Conservation (phyloP, 2,113 vertebrate species). For the Beaufortia kweichowensis region DNA sequence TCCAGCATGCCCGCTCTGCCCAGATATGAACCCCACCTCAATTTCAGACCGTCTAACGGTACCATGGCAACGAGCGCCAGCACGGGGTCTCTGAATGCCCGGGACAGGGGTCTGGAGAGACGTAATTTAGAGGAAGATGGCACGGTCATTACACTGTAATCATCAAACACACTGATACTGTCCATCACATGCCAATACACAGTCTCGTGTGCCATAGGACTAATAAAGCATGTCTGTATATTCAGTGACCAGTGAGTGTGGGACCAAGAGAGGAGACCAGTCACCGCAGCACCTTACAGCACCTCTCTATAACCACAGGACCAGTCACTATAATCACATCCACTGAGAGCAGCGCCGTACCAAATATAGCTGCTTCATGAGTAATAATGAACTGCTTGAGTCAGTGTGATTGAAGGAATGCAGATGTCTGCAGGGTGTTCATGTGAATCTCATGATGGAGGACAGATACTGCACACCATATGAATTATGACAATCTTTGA, state of each 20-base stretch:
- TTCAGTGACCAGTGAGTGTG: neutral
- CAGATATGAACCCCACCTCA: slow-evolving; percentile 80
- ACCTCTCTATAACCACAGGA: slow-evolving; percentile 50
- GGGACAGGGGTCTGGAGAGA: slow-evolving; percentile 63
- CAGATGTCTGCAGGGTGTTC: slow-evolving; percentile 36
- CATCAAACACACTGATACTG: slow-evolving; percentile 1
- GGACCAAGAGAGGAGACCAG: slow-evolving; percentile 24
- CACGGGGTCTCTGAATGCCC: slow-evolving; percentile 62
- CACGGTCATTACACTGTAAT: slow-evolving; percentile 92
- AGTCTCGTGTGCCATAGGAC: slow-evolving; percentile 64
- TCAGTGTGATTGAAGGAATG: slow-evolving; percentile 28
- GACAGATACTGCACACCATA: neutral
- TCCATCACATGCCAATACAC: slow-evolving; percentile 28
- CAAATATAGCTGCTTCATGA: slow-evolving; percentile 30
- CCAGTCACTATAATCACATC: slow-evolving; percentile 38
- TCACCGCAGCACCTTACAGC: slow-evolving; percentile 42
- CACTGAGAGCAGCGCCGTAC: slow-evolving; percentile 42
- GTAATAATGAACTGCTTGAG: slow-evolving; percentile 35
- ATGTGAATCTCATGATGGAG: neutral
- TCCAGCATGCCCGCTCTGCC: slow-evolving; percentile 78
- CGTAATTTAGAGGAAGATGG: slow-evolving; percentile 90
- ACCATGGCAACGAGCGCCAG: slow-evolving; percentile 71
- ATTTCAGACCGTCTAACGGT: slow-evolving; percentile 81
- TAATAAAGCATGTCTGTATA: slow-evolving; percentile 23
- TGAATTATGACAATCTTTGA: slow-evolving; percentile 59